Evolutionary conservation across 23 tunicate genomes (phyloP).

Genomic region (Halocynthia aurantium): DNA sequence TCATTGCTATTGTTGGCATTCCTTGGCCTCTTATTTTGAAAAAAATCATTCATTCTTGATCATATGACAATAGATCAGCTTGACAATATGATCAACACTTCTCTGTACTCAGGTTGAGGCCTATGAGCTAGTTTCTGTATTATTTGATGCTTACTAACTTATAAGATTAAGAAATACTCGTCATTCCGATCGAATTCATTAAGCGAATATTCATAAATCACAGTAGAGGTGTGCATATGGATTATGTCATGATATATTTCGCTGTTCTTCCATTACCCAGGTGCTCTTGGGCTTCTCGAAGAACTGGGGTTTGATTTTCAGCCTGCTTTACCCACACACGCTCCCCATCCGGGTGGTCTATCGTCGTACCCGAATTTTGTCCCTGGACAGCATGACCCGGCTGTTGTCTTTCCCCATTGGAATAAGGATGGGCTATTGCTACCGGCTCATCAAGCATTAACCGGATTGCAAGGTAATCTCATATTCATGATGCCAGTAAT

Average conservation of each 20-base stretch:
- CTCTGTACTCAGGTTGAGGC: too few relatives aligned
- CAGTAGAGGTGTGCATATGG: too few relatives aligned
- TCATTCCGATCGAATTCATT: too few relatives aligned
- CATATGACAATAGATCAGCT: too few relatives aligned
- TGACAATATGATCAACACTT: too few relatives aligned
- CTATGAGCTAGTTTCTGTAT: too few relatives aligned
- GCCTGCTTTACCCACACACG: slow-evolving; percentile 25
- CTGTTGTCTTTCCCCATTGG: slow-evolving; percentile 83
- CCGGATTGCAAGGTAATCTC: slow-evolving; percentile 56
- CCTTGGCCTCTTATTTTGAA: too few relatives aligned
- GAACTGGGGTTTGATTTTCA: slow-evolving; percentile 73
- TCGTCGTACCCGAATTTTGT: slow-evolving; percentile 4
- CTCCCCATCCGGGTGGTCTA: neutral
- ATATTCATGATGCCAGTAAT: neutral
- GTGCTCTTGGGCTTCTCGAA: slow-evolving; percentile 40
- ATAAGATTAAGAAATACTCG: too few relatives aligned
- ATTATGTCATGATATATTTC: neutral
- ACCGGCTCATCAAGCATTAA: slow-evolving; percentile 72
- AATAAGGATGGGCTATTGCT: slow-evolving; percentile 66
- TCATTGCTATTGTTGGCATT: too few relatives aligned
- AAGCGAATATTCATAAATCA: too few relatives aligned
- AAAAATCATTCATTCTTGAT: too few relatives aligned
- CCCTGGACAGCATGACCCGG: slow-evolving; percentile 20
- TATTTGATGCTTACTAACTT: too few relatives aligned
- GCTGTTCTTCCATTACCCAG: slow-evolving; percentile 17